Conservation (phyloP, 2,888 invertebrate genomes). For the Tenthredo notha region DNA sequence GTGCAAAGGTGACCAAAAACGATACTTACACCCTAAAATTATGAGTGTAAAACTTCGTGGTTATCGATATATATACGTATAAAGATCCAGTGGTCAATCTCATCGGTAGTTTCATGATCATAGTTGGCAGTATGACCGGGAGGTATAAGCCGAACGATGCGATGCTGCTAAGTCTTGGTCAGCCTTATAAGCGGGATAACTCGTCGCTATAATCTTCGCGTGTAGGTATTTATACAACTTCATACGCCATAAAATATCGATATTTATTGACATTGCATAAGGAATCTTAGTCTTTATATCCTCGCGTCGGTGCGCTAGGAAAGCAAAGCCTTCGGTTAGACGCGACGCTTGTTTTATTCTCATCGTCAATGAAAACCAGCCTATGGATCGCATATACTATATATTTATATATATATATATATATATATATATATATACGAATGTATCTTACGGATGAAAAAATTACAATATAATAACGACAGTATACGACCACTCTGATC, state of each 20-base stretch:
- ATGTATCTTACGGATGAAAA: constrained; percentile 3
- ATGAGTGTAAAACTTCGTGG: not conserved
- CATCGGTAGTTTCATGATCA: not conserved
- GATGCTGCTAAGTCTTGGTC: constrained; percentile 26
- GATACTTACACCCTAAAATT: not conserved
- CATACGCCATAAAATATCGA: constrained; percentile 66
- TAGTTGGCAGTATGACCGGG: constrained; percentile 32
- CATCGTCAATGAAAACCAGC: constrained; percentile 15
- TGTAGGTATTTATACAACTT: constrained; percentile 67
- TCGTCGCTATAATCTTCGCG: constrained; percentile 66
- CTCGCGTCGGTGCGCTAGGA: constrained; percentile 41
- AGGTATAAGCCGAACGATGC: constrained; percentile 20
- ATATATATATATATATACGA: not conserved
- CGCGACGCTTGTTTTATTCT: constrained; percentile 17
- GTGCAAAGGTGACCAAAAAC: too few relatives aligned
- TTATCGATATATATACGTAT: not conserved
- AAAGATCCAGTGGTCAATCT: not conserved
- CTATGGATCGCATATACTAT: not conserved
- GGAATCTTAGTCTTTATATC: constrained; percentile 56
- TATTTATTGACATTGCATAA: constrained; percentile 72
- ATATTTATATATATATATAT: not conserved
- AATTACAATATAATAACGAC: not conserved
- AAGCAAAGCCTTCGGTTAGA: not conserved
- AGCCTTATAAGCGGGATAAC: constrained; percentile 65
- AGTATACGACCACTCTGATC: not conserved